These are phyloP conservation scores for Carassius gibelio DNA, from an alignment of 2,113 vertebrate species.

Conservation along the genomic window DNA sequence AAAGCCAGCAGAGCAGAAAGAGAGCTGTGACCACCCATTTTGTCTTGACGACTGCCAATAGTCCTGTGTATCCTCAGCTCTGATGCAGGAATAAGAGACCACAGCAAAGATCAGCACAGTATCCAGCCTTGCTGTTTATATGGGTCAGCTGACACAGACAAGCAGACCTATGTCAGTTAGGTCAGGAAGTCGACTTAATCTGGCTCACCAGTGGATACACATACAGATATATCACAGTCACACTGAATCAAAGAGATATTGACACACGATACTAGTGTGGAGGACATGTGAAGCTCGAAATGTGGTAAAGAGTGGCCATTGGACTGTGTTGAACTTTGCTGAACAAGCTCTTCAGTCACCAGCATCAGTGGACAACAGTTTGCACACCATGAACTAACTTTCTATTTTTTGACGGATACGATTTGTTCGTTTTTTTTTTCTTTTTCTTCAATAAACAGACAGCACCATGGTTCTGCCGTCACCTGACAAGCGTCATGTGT, in stretches of 20 bases:
- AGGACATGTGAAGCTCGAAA: conserved; percentile 18
- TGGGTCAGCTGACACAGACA: conserved; percentile 44
- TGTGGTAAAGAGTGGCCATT: background rate
- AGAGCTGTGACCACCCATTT: conserved; percentile 11
- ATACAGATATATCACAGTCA: conserved; percentile 7
- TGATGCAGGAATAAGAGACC: background rate
- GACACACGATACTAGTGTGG: background rate
- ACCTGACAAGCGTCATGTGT: conserved; percentile 86
- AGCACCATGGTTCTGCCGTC: conserved; percentile 84
- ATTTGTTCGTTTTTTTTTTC: conserved; percentile 6
- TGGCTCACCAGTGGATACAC: background rate
- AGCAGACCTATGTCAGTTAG: conserved; percentile 27
- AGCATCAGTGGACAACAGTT: conserved; percentile 19
- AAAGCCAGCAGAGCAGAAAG: conserved; percentile 1
- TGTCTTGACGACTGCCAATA: background rate
- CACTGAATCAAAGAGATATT: background rate
- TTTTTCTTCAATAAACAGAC: background rate
- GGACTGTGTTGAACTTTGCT: conserved; percentile 41
- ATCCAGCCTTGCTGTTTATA: conserved; percentile 28
- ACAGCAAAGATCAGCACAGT: background rate
- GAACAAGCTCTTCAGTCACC: conserved; percentile 9
- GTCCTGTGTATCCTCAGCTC: background rate
- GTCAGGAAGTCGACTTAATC: conserved; percentile 1
- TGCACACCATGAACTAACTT: background rate
- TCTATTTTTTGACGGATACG: background rate